These are phyloP conservation scores for Asbolus verrucosus DNA, from an alignment of 1,140 invertebrate species.

Conservation along the genomic window DNA sequence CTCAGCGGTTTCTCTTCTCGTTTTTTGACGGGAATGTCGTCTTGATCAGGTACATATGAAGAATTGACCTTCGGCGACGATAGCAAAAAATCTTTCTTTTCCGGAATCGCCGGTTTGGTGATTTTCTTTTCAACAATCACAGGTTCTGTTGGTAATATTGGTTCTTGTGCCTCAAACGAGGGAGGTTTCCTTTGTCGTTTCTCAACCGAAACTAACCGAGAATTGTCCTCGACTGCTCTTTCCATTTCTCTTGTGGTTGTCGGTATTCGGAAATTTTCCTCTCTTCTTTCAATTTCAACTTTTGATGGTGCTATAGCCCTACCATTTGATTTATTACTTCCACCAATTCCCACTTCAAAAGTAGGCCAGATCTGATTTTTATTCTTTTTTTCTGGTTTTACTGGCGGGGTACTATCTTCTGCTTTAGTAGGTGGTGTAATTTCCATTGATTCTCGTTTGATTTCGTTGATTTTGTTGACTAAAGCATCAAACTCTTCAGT, in stretches of 20 bases:
- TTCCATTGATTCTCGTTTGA: constrained; percentile 58
- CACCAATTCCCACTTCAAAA: background rate
- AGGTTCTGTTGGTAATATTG: background rate
- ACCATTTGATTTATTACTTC: constrained; percentile 1
- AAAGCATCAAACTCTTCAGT: constrained; percentile 60
- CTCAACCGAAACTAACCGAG: background rate
- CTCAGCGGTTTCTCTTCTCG: constrained; percentile 3
- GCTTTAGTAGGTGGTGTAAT: constrained; percentile 40
- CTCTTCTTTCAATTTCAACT: too few relatives aligned
- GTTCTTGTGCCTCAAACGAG: background rate
- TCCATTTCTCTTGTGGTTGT: too few relatives aligned
- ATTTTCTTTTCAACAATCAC: constrained; percentile 2
- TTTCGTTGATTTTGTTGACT: constrained; percentile 63
- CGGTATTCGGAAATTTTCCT: too few relatives aligned
- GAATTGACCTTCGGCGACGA: constrained; percentile 1
- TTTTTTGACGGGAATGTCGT: background rate
- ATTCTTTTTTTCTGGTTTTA: constrained; percentile 36
- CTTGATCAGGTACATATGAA: constrained; percentile 10
- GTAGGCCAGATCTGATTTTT: constrained; percentile 53
- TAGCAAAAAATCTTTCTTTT: constrained; percentile 10
- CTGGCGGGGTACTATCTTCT: constrained; percentile 29
- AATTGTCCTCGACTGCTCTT: background rate
- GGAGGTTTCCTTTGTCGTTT: constrained; percentile 12
- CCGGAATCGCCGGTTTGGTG: constrained; percentile 10
- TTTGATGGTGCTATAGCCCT: constrained; percentile 16